Percentiles rank a stretch among this genome's conserved stretches.
phyloP scores from a whole-genome alignment of 1,140 invertebrate species.

The Sycophila sp. region DNA sequence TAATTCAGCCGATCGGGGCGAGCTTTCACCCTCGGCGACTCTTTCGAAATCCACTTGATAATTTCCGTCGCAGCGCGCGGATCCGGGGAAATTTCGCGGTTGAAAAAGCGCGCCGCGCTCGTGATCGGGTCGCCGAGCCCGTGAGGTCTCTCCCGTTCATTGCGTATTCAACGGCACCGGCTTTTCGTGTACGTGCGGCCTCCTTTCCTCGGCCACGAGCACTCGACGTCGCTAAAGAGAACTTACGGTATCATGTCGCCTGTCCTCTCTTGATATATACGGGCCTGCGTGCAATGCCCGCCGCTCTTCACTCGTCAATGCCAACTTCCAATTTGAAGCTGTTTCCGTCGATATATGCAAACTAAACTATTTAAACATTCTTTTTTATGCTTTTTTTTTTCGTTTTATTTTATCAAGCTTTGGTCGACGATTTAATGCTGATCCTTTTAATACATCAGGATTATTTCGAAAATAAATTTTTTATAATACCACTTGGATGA shows the following conservation, averaged over 20 bases:
- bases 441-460: too few species aligned
- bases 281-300: background rate
- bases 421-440: too few species aligned
- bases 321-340: too few species aligned
- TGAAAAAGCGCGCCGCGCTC: background rate
- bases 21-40: background rate
- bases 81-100: background rate
- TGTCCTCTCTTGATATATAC: background rate
- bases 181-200: conserved; percentile 1
- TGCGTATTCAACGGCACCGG: background rate
- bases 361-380: too few species aligned
- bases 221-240: background rate
- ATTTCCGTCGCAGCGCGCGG: background rate
- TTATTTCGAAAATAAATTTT: too few species aligned
- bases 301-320: too few species aligned
- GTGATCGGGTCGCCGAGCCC: too few species aligned
- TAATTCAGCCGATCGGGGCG: background rate
- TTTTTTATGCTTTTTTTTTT: too few species aligned
- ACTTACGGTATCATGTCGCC: background rate
- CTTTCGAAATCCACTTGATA: background rate
- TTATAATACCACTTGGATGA: too few species aligned
- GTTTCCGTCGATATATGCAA: too few species aligned
- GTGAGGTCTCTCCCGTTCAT: background rate
- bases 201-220: conserved; percentile 6
- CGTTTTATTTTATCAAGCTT: too few species aligned